Conservation (phyloP, 1,140 invertebrate species). For the Drosophila tani region DNA sequence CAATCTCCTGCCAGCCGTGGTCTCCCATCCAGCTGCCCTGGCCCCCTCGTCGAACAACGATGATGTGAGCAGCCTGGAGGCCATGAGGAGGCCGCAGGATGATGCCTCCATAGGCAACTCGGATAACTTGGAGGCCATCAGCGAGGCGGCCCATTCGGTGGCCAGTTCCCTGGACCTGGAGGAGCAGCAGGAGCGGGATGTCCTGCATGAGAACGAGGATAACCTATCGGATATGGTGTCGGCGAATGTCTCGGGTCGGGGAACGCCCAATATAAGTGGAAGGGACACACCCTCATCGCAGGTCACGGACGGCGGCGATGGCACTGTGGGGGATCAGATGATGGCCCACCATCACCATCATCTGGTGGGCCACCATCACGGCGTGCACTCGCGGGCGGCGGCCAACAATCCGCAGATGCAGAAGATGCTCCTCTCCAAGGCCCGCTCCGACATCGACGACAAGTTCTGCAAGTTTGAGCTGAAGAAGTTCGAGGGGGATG, state of each 20-base stretch:
- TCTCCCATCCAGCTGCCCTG: conserved; percentile 26
- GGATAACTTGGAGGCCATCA: conserved; percentile 97
- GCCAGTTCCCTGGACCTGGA: conserved; percentile 96
- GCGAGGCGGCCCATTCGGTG: conserved; percentile 95
- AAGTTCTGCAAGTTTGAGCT: conserved; percentile 99
- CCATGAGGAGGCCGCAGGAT: conserved; percentile 88
- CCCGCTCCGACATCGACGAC: conserved; percentile 96
- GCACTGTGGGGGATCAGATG: conserved; percentile 63
- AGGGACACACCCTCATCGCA: conserved; percentile 98
- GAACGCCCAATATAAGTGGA: conserved; percentile 91
- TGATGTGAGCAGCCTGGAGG: conserved; percentile 72
- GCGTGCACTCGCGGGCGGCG: conserved; percentile 85
- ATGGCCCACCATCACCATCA: conserved; percentile 55
- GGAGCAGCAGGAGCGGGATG: conserved; percentile 92
- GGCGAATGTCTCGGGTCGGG: conserved; percentile 96
- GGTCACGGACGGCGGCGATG: conserved; percentile 92
- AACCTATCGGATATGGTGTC: conserved; percentile 98
- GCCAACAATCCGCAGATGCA: conserved; percentile 85
- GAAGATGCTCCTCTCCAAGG: conserved; percentile 90
- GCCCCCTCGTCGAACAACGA: conserved; percentile 71
- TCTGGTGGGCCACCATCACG: conserved; percentile 39
- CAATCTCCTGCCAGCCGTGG: conserved; percentile 52
- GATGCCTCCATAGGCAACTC: conserved; percentile 95
- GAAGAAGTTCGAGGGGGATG: conserved; percentile 95
- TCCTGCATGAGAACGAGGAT: conserved; percentile 88